phyloP scores from a whole-genome alignment of 2,888 invertebrate species.

The Antitype chi region DNA sequence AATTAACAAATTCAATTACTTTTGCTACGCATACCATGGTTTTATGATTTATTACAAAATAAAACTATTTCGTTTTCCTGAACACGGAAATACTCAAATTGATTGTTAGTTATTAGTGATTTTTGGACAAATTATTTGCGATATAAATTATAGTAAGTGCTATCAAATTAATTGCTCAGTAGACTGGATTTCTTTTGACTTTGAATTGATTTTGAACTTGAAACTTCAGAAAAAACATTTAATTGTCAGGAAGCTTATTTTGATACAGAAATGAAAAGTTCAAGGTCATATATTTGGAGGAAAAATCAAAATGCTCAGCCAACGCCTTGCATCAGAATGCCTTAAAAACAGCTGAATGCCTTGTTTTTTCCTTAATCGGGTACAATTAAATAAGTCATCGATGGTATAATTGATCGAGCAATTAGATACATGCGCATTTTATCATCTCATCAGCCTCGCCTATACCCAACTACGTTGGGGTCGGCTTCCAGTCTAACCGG shows the following conservation, averaged over 20 bases:
- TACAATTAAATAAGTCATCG: constrained; percentile 39
- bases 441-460: too few relatives aligned
- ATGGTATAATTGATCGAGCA: constrained; percentile 18
- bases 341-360: constrained; percentile 35
- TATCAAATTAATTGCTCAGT: constrained; percentile 21
- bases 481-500: too few relatives aligned
- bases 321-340: constrained; percentile 44
- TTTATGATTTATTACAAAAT: constrained; percentile 2
- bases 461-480: too few relatives aligned
- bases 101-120: neutral
- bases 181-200: constrained; percentile 5
- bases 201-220: neutral
- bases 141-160: neutral
- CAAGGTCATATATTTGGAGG: constrained; percentile 37
- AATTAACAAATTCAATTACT: neutral
- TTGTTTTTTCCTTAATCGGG: constrained; percentile 28
- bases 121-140: constrained; percentile 1
- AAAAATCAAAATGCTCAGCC: constrained; percentile 28
- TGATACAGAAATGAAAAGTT: constrained; percentile 25
- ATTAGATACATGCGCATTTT: constrained; percentile 6
- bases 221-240: neutral
- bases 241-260: constrained; percentile 18
- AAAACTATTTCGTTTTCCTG: neutral
- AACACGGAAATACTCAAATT: constrained; percentile 15
- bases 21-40: constrained; percentile 14